Percentiles rank a stretch among this genome's conserved stretches.
Conservation (phyloP, 37 sponge, comb jelly and placozoan genomes). For the Hexactinellida sp. region DNA sequence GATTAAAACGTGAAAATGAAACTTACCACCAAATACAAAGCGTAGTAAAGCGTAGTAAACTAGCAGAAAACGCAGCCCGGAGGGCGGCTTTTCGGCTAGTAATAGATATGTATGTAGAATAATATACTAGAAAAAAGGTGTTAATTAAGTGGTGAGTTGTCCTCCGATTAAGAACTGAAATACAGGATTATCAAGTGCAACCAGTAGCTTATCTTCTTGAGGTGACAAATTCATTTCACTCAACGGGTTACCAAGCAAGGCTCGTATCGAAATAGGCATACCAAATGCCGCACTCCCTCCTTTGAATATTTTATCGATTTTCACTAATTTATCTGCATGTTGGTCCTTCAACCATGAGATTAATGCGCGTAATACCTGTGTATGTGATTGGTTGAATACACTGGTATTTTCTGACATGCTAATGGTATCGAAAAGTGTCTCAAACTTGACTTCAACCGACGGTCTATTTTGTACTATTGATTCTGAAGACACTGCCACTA, state of each 20-base stretch:
- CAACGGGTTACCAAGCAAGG: not conserved
- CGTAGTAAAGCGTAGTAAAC: too few species aligned
- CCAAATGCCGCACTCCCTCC: not conserved
- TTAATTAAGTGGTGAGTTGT: not conserved
- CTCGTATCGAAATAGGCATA: not conserved
- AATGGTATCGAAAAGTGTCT: not conserved
- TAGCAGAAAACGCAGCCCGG: too few species aligned
- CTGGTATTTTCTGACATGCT: not conserved
- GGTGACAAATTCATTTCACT: not conserved
- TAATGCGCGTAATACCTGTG: not conserved
- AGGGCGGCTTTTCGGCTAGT: too few species aligned
- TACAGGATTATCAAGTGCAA: conserved; percentile 3
- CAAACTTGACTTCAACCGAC: not conserved
- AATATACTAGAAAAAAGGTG: too few species aligned
- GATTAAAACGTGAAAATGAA: too few species aligned
- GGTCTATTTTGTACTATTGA: not conserved
- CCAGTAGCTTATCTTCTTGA: not conserved
- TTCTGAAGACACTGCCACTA: not conserved
- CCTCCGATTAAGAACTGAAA: not conserved
- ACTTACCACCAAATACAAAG: too few species aligned
- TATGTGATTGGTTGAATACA: conserved; percentile 3
- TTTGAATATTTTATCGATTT: not conserved
- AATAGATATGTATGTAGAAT: too few species aligned
- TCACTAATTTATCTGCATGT: not conserved
- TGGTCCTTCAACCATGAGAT: not conserved